Evolutionary conservation across 2,797 vertebrate species (phyloP), one percentile per base, ranked within the genome.

Genomic region (Diplodus puntazzo): DNA sequence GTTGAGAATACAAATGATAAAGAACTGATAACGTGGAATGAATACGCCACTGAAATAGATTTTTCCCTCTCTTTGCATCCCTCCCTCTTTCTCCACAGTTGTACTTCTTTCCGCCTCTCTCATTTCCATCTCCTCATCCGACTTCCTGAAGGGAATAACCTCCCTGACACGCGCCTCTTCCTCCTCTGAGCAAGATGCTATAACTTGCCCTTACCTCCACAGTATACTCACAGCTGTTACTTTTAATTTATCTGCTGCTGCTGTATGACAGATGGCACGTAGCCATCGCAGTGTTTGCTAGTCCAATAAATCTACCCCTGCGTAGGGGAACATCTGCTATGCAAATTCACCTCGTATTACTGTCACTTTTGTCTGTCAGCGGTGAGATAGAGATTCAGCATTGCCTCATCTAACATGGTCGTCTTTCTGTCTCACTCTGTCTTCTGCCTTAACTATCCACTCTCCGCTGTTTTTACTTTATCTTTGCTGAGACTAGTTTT

Each of bases 241-340:
- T 82, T 88, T 89, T 79, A 84, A 93, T 94, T 88, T 86, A 81
- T 83, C 73, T 84, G 76, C 81, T 25, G 66, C 77, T 79, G 67
- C 58, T 69, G 57, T 75, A 27, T 78, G 88, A 89, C 90, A 91
- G 89, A 92, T 93, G 89, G 89, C 82, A 82, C 54, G 4, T 48
- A 78, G 87, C 86, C 75, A 81, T 82, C 52, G 66, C 80, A 55
- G 81, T 87, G 83, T 91, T 92, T 85, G 80, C 83, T 80, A 57
- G 87, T 86, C 81, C 75, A 87, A 86, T 90, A 91, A 92, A 92
- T 87, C 77, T 20, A 72, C 50, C 69, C 63, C 74, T 57, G 65
- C 20, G 55, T 80, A 68, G 60, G 25, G 75, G 73, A 93, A 91
- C 93, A 93, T 91, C 91, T 95, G 89, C 90, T 90, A 81, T 83